Evolutionary conservation across 2,888 invertebrate species (phyloP), one percentile per base, ranked within the genome.

Genomic region (Meiosimyza decipiens): DNA sequence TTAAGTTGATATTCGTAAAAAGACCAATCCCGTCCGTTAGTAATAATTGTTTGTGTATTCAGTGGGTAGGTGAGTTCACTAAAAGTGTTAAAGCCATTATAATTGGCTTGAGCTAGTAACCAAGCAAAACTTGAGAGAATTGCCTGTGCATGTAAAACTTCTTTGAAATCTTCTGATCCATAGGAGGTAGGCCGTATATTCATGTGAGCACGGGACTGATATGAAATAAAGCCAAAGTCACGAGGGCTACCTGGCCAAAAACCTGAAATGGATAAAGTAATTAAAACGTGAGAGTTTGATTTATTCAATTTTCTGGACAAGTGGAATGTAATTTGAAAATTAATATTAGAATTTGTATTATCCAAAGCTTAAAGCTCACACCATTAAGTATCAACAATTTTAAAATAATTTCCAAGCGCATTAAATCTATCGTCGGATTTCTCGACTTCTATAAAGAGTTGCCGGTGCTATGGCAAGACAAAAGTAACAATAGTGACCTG

Each of bases 1-100:
- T 99, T 99, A 72, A 99, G 87, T 86, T 99, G 99, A 84, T 98
- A 99, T 15, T 92, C 90, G 82, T 93, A 95, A 77, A 98, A 93
- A 1, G 94, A 93, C 92, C 95, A 97, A 5, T 90, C 84, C 77
- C 93, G 91, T 0, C 99, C 98, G 87, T 99, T 94, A 0, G 97
- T 95, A 54, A 98, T 89, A 15, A 97, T 88, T 16, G 94, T 92
- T 89, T 99, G 98, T 5, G 95, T 94, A 0, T 93, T 91, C 71
- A 98, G 86, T 0, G 99, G 99, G 85, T 97, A 97, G 0, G 95
- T 96, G 18, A 98, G 80, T 78, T 99, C 98, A 79, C 95, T 94
- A 83, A 90, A 95, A 16, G 95, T 94, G 51, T 94, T 95, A 86
- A 98, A 99, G 28, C 99, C 96, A 86, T 94, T 92, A 84, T 93